phyloP scores from a whole-genome alignment of 2,797 vertebrate genomes.

The Danio tinwini region DNA sequence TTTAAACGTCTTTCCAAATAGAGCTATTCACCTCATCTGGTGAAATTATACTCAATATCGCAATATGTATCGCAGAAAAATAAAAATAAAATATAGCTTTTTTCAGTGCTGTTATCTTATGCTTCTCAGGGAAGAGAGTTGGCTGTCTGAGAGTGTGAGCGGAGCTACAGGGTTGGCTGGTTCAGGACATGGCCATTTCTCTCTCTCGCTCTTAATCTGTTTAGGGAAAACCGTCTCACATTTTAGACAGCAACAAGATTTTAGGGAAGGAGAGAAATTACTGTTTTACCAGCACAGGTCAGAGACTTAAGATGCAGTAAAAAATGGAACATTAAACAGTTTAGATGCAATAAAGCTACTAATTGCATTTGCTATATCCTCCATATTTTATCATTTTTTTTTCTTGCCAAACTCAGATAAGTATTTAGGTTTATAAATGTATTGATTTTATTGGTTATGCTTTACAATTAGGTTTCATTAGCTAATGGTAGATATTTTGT shows the following conservation, averaged over 20 bases:
- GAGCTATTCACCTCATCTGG: no score
- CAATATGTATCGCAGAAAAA: no score
- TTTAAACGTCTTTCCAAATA: no score
- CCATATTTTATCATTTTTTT: no score
- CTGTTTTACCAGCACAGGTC: background rate
- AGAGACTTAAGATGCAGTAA: background rate
- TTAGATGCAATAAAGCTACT: background rate
- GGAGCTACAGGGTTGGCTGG: slow-evolving; percentile 8
- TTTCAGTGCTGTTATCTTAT: background rate
- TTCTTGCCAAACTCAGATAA: no score
- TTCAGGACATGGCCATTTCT: slow-evolving; percentile 24
- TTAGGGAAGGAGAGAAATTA: background rate
- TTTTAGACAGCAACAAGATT: slow-evolving; percentile 4
- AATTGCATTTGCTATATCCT: no score
- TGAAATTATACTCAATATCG: no score
- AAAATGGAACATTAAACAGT: background rate
- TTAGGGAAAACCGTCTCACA: slow-evolving; percentile 21
- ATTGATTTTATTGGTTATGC: no score
- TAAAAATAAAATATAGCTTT: no score
- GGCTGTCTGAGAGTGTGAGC: slow-evolving; percentile 6
- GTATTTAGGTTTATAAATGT: no score
- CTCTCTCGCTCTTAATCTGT: slow-evolving; percentile 25
- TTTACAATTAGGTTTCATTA: no score
- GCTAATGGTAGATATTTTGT: no score
- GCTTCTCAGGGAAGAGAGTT: background rate